Evolutionary conservation across 2,797 vertebrate species (phyloP).

Genomic region (Balearica regulorum): DNA sequence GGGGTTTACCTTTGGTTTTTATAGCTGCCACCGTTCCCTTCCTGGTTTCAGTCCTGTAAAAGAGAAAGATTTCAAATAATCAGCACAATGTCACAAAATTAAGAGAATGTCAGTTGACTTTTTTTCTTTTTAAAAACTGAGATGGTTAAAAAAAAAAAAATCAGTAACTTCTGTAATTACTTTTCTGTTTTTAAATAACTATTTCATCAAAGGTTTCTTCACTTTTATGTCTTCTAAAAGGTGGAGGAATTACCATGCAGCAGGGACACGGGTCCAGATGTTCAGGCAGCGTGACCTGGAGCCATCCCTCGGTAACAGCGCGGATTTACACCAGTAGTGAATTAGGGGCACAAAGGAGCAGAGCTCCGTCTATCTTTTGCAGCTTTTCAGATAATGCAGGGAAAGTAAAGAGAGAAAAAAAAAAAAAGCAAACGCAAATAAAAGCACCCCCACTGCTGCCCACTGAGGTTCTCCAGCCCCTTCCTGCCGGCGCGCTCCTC

Average conservation of each 20-base stretch:
- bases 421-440: not conserved
- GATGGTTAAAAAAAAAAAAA: not conserved
- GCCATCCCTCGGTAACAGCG: not conserved
- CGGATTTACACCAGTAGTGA: not conserved
- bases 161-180: not conserved
- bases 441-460: not conserved
- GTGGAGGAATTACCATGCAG: not conserved
- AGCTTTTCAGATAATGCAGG: not conserved
- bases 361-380: not conserved
- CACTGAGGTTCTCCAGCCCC: constrained; percentile 57
- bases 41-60: constrained; percentile 64
- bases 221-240: not conserved
- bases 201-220: not conserved
- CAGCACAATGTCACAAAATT: constrained; percentile 7
- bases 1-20: constrained; percentile 86
- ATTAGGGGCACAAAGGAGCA: not conserved
- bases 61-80: constrained; percentile 34
- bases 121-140: not conserved
- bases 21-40: constrained; percentile 69
- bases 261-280: not conserved
- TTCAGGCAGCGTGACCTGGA: not conserved
- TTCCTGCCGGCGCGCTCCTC: not conserved
- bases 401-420: not conserved
- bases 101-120: not conserved
- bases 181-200: not conserved